These are phyloP conservation scores for Drosophila anomelani DNA, from an alignment of 2,888 invertebrate genomes.

Conservation along the genomic window DNA sequence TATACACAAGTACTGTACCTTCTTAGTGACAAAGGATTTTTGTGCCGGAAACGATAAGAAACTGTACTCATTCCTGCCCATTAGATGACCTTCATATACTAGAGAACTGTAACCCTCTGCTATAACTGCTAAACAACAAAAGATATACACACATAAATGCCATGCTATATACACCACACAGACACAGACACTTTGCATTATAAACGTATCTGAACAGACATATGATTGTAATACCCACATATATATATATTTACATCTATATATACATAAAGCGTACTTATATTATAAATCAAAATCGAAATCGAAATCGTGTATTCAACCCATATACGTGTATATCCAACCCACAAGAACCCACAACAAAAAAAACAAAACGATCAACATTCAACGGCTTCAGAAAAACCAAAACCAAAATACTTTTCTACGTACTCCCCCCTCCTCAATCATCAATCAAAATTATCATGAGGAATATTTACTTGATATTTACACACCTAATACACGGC, in stretches of 20 bases:
- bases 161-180: constrained; percentile 33
- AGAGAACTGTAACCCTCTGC: constrained; percentile 49
- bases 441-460: constrained; percentile 60
- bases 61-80: constrained; percentile 78
- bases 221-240: constrained; percentile 55
- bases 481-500: constrained; percentile 26
- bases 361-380: constrained; percentile 25
- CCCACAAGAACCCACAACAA: constrained; percentile 22
- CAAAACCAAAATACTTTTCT: constrained; percentile 41
- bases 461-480: constrained; percentile 61
- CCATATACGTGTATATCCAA: constrained; percentile 42
- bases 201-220: constrained; percentile 71
- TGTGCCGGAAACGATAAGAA: constrained; percentile 49
- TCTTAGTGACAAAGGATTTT: constrained; percentile 67
- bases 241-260: constrained; percentile 42
- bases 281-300: constrained; percentile 23
- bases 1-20: constrained; percentile 73
- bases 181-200: constrained; percentile 38
- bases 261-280: constrained; percentile 42
- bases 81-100: constrained; percentile 72
- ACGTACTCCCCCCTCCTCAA: constrained; percentile 45
- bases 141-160: constrained; percentile 12
- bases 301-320: constrained; percentile 21
- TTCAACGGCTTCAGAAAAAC: constrained; percentile 62
- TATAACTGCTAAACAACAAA: constrained; percentile 47